These are phyloP conservation scores for Lepidurus packardi DNA, from an alignment of 1,140 invertebrate species.

Conservation along the genomic window DNA sequence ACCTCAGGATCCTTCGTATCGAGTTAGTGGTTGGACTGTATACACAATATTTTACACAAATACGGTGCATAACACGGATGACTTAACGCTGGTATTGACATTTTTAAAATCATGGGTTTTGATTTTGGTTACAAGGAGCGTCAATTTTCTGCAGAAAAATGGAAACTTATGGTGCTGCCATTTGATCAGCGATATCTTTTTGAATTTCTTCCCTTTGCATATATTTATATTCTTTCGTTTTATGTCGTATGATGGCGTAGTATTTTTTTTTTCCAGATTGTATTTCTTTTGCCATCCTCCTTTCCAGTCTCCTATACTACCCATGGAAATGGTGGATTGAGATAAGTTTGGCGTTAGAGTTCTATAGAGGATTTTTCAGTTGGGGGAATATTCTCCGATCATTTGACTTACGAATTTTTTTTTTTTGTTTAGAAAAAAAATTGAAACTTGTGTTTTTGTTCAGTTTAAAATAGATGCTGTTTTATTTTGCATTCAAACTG, in stretches of 20 bases:
- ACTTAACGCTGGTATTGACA: background rate
- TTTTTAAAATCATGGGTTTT: background rate
- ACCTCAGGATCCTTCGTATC: conserved; percentile 14
- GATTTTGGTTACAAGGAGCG: background rate
- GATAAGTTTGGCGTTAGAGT: background rate
- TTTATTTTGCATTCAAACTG: background rate
- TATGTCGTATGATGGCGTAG: background rate
- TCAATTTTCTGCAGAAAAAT: background rate
- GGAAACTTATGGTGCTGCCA: conserved; percentile 3
- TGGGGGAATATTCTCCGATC: background rate
- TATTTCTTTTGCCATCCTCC: background rate
- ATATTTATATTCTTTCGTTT: background rate
- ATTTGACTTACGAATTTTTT: background rate
- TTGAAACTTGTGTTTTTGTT: background rate
- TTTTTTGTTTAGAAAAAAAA: background rate
- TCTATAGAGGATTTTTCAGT: background rate
- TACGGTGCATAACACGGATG: conserved; percentile 13
- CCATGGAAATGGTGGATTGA: background rate
- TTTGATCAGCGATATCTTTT: background rate
- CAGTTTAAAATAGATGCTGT: background rate
- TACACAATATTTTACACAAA: background rate
- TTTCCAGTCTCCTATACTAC: conserved; percentile 21
- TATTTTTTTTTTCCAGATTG: background rate
- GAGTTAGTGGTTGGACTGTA: conserved; percentile 7
- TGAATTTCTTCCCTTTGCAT: background rate